Percentiles rank a stretch among this genome's conserved stretches.
phyloP scores from a whole-genome alignment of 2,113 vertebrate genomes.

The Hippocampus abdominalis region DNA sequence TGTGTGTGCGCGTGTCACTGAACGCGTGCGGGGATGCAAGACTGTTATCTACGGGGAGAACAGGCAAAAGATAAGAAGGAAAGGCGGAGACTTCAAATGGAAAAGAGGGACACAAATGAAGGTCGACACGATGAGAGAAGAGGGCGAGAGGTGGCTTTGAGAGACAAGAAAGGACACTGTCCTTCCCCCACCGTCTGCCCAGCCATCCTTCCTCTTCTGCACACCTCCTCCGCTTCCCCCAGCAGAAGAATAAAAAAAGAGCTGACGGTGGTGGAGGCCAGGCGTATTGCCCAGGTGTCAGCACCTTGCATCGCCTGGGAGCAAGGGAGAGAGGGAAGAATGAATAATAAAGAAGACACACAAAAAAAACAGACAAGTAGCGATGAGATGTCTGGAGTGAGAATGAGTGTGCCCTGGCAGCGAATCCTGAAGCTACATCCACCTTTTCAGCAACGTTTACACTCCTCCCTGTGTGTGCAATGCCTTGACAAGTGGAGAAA shows the following conservation, averaged over 20 bases:
- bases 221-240: conserved; percentile 2
- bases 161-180: conserved; percentile 19
- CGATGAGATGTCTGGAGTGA: conserved; percentile 29
- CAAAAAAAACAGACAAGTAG: conserved; percentile 41
- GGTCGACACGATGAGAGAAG: conserved; percentile 52
- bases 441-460: conserved; percentile 47
- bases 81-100: conserved; percentile 40
- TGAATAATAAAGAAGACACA: conserved; percentile 28
- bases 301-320: conserved; percentile 71
- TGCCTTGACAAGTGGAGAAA: conserved; percentile 56
- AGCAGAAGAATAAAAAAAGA: conserved; percentile 62
- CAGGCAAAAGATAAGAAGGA: conserved; percentile 56
- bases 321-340: conserved; percentile 27
- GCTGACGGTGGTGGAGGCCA: conserved; percentile 62
- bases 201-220: conserved; percentile 10
- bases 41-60: conserved; percentile 49
- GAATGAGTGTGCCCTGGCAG: conserved; percentile 47
- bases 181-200: conserved; percentile 8
- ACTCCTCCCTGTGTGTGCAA: conserved; percentile 36
- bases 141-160: conserved; percentile 41
- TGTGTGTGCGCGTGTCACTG: conserved; percentile 26
- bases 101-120: conserved; percentile 51
- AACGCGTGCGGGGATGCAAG: conserved; percentile 27
- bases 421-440: conserved; percentile 37
- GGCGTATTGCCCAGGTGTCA: conserved; percentile 66